Conservation (phyloP, 2,797 vertebrate species). For the Ptychobarbus kaznakovi region DNA sequence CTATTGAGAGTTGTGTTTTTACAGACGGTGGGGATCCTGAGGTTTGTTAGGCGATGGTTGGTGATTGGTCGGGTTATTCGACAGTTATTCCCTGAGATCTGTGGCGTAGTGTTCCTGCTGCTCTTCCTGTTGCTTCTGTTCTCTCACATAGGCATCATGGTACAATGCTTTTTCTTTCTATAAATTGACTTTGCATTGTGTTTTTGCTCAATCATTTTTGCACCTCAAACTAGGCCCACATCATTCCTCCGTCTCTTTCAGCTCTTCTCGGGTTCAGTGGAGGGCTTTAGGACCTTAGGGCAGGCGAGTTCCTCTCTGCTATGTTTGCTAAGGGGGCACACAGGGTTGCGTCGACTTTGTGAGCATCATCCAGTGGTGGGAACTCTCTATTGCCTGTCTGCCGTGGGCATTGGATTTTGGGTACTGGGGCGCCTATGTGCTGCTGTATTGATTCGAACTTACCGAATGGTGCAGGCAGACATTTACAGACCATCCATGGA, state of each 20-base stretch:
- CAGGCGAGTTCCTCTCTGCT: conserved; percentile 65
- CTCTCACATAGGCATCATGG: conserved; percentile 74
- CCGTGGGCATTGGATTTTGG: conserved; percentile 69
- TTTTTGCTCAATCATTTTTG: not conserved
- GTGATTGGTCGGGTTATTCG: conserved; percentile 75
- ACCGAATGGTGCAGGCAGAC: conserved; percentile 71
- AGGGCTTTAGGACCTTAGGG: conserved; percentile 70
- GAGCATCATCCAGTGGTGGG: conserved; percentile 71
- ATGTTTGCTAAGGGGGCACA: conserved; percentile 66
- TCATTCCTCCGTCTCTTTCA: conserved; percentile 51
- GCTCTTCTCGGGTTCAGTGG: conserved; percentile 75
- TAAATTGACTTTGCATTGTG: not conserved
- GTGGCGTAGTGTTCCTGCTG: conserved; percentile 66
- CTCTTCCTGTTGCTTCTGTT: conserved; percentile 72
- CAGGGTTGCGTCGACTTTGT: conserved; percentile 65
- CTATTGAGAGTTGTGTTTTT: conserved; percentile 1
- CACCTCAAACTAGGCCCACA: not conserved
- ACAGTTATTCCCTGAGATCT: conserved; percentile 71
- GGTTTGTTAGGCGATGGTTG: conserved; percentile 79
- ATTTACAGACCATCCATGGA: conserved; percentile 72
- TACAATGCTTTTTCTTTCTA: conserved; percentile 58
- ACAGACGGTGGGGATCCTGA: conserved; percentile 76
- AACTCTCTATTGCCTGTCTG: conserved; percentile 70
- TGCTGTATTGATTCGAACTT: conserved; percentile 71
- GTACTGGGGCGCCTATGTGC: conserved; percentile 73